Percentiles rank a stretch among this genome's conserved stretches.
These are phyloP conservation scores for Poeciliopsis prolifica DNA, from an alignment of 2,113 vertebrate genomes.

Conservation along the genomic window DNA sequence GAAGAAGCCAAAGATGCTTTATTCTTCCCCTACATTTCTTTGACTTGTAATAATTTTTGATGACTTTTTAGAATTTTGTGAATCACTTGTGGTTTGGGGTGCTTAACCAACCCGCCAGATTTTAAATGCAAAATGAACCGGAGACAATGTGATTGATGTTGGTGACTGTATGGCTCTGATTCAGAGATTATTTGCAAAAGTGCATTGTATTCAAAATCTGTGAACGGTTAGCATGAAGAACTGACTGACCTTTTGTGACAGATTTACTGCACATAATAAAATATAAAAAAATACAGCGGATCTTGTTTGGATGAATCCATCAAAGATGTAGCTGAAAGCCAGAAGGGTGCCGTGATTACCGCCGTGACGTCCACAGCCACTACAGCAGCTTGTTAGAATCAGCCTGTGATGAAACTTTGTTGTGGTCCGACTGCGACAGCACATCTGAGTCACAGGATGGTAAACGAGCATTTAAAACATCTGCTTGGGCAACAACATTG, in stretches of 20 bases:
- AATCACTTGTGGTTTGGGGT: not conserved
- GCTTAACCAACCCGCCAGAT: not conserved
- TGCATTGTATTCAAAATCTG: not conserved
- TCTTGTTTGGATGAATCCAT: slow-evolving; percentile 7
- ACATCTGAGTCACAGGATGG: slow-evolving; percentile 12
- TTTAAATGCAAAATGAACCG: not conserved
- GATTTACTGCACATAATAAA: not conserved
- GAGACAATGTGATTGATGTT: not conserved
- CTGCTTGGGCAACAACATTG: not conserved
- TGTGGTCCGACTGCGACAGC: slow-evolving; percentile 18
- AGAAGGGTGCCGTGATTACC: not conserved
- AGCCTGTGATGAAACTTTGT: slow-evolving; percentile 13
- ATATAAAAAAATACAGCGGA: not conserved
- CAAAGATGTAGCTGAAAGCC: slow-evolving; percentile 11
- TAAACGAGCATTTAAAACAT: not conserved
- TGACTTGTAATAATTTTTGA: not conserved
- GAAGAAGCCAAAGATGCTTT: not conserved
- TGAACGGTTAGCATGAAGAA: not conserved
- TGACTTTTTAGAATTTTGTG: not conserved
- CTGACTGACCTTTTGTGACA: not conserved
- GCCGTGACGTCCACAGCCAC: slow-evolving; percentile 1
- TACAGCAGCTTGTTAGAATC: not conserved
- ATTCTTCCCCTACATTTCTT: not conserved
- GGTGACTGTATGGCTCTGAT: not conserved
- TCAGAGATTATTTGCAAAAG: not conserved